Evolutionary conservation across 2,797 vertebrate species (phyloP).

Genomic region (Anguilla marmorata): DNA sequence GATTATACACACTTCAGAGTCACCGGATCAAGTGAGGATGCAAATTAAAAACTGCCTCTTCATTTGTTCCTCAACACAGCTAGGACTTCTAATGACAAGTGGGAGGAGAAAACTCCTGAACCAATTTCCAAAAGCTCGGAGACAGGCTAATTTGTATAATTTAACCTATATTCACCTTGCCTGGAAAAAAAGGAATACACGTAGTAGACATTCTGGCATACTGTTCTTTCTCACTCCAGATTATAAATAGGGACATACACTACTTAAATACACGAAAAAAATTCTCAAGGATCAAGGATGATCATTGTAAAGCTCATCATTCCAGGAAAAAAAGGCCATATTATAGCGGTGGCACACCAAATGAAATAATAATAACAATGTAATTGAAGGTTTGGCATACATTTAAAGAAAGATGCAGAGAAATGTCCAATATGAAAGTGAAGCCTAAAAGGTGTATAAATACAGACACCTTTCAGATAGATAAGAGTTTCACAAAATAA

Average conservation of each 20-base stretch:
- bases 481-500: background rate
- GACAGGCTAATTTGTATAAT: conserved; percentile 8
- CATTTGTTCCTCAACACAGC: conserved; percentile 31
- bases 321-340: background rate
- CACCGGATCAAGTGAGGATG: conserved; percentile 22
- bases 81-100: conserved; percentile 15
- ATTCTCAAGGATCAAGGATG: background rate
- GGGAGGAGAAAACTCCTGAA: background rate
- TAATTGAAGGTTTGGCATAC: background rate
- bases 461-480: background rate
- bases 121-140: background rate
- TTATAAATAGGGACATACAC: background rate
- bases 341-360: background rate
- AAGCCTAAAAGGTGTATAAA: background rate
- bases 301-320: background rate
- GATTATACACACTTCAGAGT: conserved; percentile 29
- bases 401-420: background rate
- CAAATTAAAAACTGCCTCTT: conserved; percentile 34
- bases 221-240: background rate
- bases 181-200: background rate
- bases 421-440: background rate
- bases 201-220: background rate
- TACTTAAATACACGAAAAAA: background rate
- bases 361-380: background rate
- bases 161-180: conserved; percentile 12